Evolutionary conservation across 2,113 vertebrate species (phyloP), one percentile per base, ranked within the genome.

Genomic region (Podocnemis expansa): DNA sequence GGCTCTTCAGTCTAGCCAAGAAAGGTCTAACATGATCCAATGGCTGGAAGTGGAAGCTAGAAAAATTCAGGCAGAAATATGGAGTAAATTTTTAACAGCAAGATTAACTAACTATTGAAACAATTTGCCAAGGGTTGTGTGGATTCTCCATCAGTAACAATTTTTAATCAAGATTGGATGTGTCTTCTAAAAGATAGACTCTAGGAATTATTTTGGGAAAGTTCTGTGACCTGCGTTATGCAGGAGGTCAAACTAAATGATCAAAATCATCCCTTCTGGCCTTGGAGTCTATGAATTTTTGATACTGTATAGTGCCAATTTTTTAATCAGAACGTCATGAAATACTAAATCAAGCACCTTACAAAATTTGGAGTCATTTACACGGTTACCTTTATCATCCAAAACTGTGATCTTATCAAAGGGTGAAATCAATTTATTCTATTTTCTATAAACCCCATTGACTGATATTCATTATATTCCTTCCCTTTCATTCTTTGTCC

Each of bases 371-470:
- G 76, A 70, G 9, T 70, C 21, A 97, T 96, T 93, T 96, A 93
- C 93, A 95, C 52, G 67, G 0, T 95, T 95, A 89, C 84, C 85
- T 97, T 85, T 95, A 79, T 91, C 93, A 94, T 91, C 85, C 67
- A 94, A 93, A 94, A 84, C 67, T 89, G 45, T 88, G 96, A 90
- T 83, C 88, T 95, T 95, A 94, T 97, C 92, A 96, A 97, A 97
- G 93, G 91, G 91, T 78, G 78, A 89, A 97, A 96, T 96, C 93
- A 96, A 96, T 90, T 94, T 94, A 87, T 82, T 89, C 91, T 90
- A 58, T 87, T 93, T 97, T 93, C 67, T 87, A 80, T 85, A 58
- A 94, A 78, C 70, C 87, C 56, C 54, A 60, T 88, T 92, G 94
- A 93, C 78, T 84, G 93, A 90, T 91, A 86, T 96, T 91, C 91